Evolutionary conservation across 1,140 invertebrate genomes (phyloP), one percentile per base, ranked within the genome.

Genomic region (Ericerus pela): DNA sequence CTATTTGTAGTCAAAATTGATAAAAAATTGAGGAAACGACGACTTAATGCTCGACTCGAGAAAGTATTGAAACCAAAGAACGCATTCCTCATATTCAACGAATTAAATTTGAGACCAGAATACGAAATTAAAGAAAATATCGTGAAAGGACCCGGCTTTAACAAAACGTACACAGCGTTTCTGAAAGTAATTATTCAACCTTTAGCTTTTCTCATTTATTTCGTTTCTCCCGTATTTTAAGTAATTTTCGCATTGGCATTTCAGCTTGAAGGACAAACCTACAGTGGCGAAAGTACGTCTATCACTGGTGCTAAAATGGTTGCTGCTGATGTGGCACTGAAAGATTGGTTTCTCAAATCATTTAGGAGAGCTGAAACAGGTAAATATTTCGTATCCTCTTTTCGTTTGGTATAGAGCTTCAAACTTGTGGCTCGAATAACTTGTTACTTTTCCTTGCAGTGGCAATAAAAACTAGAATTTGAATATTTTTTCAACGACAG

Each of bases 41-140:
- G 41, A 22, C 14, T 47, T 10, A 47, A 47, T 22, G 41, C 41
- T 47, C 41, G 41, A 10, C 16, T 47, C 10, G 41, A 47, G 20
- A 47, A 47, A 22, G 41, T 47, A 47, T 47, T 47, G 14, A 47
- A 47, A 47, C 41, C 41, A 5, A 47, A 47, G 26, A 47, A 47
- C 41, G 41, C 41, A 2, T 47, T 47, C 16, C 41, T 47, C 11
- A 47, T 47, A 10, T 47, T 47, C 41, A 47, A 47, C 20, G 41
- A 47, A 47, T 47, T 47, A 22, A 47, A 47, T 47, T 16, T 47
- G 41, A 47, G 26, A 47, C 41, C 41, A 16, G 41, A 47, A 47
- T 47, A 47, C 41, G 41, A 47, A 47, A 47, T 22, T 18, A 18
- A 47, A 47, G 41, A 47, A 47, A n/a, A n/a, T n/a, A 14, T 47